phyloP scores from a whole-genome alignment of 2,113 vertebrate species.

The Ctenomys sociabilis region DNA sequence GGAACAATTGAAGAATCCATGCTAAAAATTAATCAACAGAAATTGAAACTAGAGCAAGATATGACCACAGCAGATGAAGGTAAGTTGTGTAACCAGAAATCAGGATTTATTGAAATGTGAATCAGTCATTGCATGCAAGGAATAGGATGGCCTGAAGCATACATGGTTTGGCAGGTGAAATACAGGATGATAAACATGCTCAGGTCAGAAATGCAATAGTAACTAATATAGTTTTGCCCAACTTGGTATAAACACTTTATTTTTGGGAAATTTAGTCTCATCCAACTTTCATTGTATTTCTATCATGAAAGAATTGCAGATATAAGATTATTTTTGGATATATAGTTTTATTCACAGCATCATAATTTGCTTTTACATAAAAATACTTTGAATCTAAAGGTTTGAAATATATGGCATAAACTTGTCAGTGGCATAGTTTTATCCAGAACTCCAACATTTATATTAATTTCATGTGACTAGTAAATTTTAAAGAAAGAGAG shows the following conservation, averaged over 20 bases:
- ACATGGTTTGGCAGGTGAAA: neutral
- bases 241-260: neutral
- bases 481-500: slow-evolving; percentile 16
- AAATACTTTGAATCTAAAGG: neutral
- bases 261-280: slow-evolving; percentile 22
- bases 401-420: neutral
- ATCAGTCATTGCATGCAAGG: neutral
- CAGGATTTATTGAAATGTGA: neutral
- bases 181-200: neutral
- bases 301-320: neutral
- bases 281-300: neutral
- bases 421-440: neutral
- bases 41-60: slow-evolving; percentile 96
- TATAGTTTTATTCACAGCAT: neutral
- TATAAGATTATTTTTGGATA: neutral
- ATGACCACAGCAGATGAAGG: slow-evolving; percentile 94
- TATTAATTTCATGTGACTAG: slow-evolving; percentile 43
- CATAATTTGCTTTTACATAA: neutral
- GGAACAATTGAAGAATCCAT: slow-evolving; percentile 95
- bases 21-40: slow-evolving; percentile 94
- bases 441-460: neutral
- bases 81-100: slow-evolving; percentile 79
- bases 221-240: slow-evolving; percentile 18
- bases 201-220: neutral
- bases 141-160: neutral